phyloP scores from a whole-genome alignment of 1,140 invertebrate genomes.

The Ceratina japonica region DNA sequence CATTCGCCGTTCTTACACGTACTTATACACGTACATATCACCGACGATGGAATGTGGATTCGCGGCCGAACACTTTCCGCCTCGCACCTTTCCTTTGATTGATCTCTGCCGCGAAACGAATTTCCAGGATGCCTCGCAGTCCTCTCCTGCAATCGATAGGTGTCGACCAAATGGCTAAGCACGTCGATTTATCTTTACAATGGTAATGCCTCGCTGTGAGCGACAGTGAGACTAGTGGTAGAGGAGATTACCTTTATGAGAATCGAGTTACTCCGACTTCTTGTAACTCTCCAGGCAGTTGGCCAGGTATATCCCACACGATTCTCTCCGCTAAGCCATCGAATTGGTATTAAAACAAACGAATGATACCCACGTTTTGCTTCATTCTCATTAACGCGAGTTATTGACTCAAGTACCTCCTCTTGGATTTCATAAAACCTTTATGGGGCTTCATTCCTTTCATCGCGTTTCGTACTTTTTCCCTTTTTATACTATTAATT shows the following conservation, averaged over 20 bases:
- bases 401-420: too few relatives aligned
- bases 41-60: not conserved
- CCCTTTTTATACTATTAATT: too few relatives aligned
- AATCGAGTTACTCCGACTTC: not conserved
- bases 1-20: slow-evolving; percentile 60
- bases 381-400: too few relatives aligned
- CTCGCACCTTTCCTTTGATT: slow-evolving; percentile 27
- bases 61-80: slow-evolving; percentile 43
- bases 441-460: too few relatives aligned
- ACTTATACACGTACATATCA: not conserved
- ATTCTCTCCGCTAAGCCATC: too few relatives aligned
- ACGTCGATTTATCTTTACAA: not conserved
- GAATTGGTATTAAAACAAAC: too few relatives aligned
- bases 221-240: too few relatives aligned
- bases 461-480: too few relatives aligned
- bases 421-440: too few relatives aligned
- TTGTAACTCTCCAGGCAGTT: not conserved
- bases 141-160: not conserved
- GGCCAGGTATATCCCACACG: too few relatives aligned
- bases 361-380: too few relatives aligned
- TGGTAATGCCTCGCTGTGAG: not conserved
- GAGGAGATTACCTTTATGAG: not conserved
- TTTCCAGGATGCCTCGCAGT: not conserved
- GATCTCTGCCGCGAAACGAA: not conserved
- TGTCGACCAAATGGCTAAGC: not conserved